Evolutionary conservation across 1,140 invertebrate genomes (phyloP).

Genomic region (Bombus huntii): DNA sequence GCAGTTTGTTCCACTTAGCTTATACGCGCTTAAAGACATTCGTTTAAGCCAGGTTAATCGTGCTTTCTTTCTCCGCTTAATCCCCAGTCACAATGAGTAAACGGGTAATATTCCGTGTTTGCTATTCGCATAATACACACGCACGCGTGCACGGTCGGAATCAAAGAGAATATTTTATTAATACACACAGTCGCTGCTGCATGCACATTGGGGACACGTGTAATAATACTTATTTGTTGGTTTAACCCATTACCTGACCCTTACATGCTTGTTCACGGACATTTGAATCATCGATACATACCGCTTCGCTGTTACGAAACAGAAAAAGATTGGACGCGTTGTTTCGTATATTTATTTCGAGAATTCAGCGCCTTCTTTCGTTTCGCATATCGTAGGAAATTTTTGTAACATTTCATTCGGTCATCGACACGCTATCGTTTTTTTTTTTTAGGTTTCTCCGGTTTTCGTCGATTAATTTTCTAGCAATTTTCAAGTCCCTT

Average conservation of each 20-base stretch:
- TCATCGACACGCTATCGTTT: too few species aligned
- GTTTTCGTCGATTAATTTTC: too few species aligned
- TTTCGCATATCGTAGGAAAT: background rate
- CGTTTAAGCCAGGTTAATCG: slow-evolving; percentile 9
- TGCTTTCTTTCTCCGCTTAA: background rate
- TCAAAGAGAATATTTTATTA: slow-evolving; percentile 76
- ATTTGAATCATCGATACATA: slow-evolving; percentile 1
- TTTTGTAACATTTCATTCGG: too few species aligned
- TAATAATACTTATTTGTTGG: slow-evolving; percentile 40
- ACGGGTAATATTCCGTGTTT: slow-evolving; percentile 3
- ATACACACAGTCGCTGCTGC: background rate
- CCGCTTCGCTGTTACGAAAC: background rate
- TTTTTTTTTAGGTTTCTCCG: too few species aligned
- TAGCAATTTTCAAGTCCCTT: too few species aligned
- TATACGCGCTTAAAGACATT: background rate
- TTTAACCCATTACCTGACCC: slow-evolving; percentile 28
- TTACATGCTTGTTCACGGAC: slow-evolving; percentile 1
- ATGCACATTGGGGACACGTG: background rate
- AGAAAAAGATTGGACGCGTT: background rate
- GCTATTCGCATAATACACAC: slow-evolving; percentile 5
- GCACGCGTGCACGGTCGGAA: slow-evolving; percentile 25
- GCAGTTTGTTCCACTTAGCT: background rate
- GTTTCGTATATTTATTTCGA: background rate
- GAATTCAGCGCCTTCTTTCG: background rate
- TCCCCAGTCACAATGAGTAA: slow-evolving; percentile 15